Percentiles rank a stretch among this genome's conserved stretches.
Conservation (phyloP, 2,113 vertebrate species). For the Gymnogyps californianus region DNA sequence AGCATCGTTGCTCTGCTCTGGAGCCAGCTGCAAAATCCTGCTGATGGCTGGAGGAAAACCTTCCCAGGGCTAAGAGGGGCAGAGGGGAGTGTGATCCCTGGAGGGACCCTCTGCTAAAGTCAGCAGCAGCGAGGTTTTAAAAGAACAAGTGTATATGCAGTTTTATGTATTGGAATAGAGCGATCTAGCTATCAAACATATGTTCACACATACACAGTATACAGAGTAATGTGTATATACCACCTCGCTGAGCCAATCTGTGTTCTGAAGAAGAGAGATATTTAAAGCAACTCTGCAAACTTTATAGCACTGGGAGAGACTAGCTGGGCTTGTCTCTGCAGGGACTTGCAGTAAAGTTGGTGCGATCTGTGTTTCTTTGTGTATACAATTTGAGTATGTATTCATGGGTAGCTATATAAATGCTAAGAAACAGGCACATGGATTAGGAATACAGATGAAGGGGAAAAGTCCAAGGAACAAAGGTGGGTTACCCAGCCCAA, state of each 20-base stretch:
- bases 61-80: background rate
- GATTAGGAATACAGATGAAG: background rate
- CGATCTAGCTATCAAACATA: constrained; percentile 62
- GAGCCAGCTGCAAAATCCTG: background rate
- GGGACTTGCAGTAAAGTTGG: constrained; percentile 23
- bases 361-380: background rate
- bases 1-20: constrained; percentile 2
- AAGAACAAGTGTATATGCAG: constrained; percentile 32
- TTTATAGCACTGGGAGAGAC: constrained; percentile 9
- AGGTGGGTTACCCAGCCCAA: background rate
- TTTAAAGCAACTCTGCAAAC: constrained; percentile 62
- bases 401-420: background rate
- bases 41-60: background rate
- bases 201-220: constrained; percentile 63
- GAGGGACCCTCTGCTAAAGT: background rate
- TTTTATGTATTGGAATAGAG: constrained; percentile 53
- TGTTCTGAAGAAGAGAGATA: constrained; percentile 48
- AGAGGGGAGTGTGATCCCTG: background rate
- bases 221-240: constrained; percentile 66
- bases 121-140: background rate
- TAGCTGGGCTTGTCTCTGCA: background rate
- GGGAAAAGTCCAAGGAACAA: background rate
- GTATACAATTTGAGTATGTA: background rate
- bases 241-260: constrained; percentile 55
- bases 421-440: background rate